phyloP scores from a whole-genome alignment of 2,113 vertebrate species.

The Ovibos moschatus region DNA sequence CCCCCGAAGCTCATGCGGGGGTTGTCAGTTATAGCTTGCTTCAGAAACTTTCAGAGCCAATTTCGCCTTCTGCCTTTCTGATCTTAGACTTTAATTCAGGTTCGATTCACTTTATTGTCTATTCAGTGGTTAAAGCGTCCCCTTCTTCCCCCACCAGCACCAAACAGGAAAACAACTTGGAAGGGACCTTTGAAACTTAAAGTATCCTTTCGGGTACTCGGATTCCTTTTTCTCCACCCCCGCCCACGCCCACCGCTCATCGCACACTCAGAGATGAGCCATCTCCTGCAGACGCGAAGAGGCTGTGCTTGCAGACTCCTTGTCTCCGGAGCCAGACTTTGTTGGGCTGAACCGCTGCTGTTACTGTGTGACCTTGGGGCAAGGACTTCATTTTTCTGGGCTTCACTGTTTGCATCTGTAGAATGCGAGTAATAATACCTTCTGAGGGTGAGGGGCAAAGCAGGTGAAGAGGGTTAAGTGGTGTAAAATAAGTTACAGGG shows the following conservation, averaged over 20 bases:
- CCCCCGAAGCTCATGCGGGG: fast-evolving
- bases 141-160: background rate
- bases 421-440: background rate
- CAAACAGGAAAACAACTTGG: background rate
- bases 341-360: background rate
- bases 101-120: background rate
- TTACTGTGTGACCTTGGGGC: background rate
- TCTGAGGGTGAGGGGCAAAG: background rate
- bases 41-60: background rate
- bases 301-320: background rate
- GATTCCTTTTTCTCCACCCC: background rate
- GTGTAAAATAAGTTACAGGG: background rate
- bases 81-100: background rate
- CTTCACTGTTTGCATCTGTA: background rate
- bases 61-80: background rate
- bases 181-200: background rate
- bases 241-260: background rate
- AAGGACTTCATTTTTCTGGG: background rate
- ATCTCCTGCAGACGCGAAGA: background rate
- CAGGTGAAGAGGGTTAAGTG: background rate
- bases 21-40: background rate
- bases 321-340: background rate
- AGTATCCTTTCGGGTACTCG: background rate
- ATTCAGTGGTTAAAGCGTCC: background rate
- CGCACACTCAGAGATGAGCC: background rate